A percentile compares a stretch with the other conserved stretches of the same genome.
These are phyloP conservation scores for Baronia brevicornis DNA, from an alignment of 2,888 invertebrate genomes.

Conservation along the genomic window DNA sequence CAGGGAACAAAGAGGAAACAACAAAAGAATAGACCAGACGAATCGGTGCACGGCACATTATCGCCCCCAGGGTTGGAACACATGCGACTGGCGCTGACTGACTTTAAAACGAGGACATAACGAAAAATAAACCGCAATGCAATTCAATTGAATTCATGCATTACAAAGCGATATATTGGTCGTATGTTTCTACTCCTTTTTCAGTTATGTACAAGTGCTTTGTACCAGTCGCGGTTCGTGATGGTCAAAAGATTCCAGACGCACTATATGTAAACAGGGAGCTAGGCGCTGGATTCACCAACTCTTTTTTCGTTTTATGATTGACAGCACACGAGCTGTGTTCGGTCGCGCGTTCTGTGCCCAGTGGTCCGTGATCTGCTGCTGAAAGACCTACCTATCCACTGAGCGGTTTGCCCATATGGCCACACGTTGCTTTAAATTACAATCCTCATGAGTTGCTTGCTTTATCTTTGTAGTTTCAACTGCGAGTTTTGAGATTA, in stretches of 20 bases:
- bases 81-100: conserved; percentile 44
- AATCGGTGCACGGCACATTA: conserved; percentile 58
- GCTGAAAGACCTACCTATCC: conserved; percentile 61
- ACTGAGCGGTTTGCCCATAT: conserved; percentile 40
- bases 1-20: conserved; percentile 59
- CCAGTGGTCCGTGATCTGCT: conserved; percentile 58
- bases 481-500: too few relatives aligned
- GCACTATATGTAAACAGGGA: conserved; percentile 48
- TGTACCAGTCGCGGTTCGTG: conserved; percentile 35
- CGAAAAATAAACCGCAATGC: conserved; percentile 34
- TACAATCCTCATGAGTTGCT: too few relatives aligned
- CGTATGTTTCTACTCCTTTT: conserved; percentile 20
- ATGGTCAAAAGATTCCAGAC: conserved; percentile 37
- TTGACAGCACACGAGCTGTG: conserved; percentile 70
- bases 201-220: conserved; percentile 39
- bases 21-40: conserved; percentile 64
- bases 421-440: conserved; percentile 53
- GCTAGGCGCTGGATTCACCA: conserved; percentile 53
- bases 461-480: too few relatives aligned
- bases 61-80: conserved; percentile 33
- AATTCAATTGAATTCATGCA: conserved; percentile 23
- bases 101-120: conserved; percentile 41
- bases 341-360: conserved; percentile 65
- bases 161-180: conserved; percentile 22
- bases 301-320: conserved; percentile 63